A percentile compares a stretch with the other conserved stretches of the same genome.
Conservation (phyloP, 2,888 invertebrate species). For the Cyrtodaria siliqua region DNA sequence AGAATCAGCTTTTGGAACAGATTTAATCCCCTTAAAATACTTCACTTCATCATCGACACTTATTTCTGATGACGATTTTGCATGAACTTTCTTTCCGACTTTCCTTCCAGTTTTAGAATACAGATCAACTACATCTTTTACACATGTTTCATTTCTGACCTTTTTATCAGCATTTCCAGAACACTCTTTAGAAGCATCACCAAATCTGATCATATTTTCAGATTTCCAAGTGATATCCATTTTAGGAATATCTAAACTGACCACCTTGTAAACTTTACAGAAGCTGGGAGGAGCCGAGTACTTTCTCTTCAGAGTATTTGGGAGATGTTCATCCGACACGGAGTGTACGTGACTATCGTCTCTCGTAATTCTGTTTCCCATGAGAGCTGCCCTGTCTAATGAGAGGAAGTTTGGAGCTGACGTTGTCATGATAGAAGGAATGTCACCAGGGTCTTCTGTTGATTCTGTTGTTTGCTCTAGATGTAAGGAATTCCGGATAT, state of each 20-base stretch:
- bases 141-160: neutral
- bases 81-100: neutral
- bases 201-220: neutral
- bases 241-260: constrained; percentile 52
- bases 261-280: constrained; percentile 47
- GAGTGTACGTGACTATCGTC: constrained; percentile 7
- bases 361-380: neutral
- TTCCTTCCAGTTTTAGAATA: neutral
- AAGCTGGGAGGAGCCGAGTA: constrained; percentile 44
- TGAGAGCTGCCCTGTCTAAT: constrained; percentile 9
- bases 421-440: neutral
- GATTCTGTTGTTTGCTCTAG: no score
- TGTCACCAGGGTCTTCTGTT: no score
- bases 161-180: neutral
- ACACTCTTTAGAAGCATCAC: neutral
- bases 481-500: neutral
- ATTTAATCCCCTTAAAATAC: neutral
- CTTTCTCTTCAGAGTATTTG: constrained; percentile 31
- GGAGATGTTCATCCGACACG: constrained; percentile 16
- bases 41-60: neutral
- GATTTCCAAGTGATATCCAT: constrained; percentile 11
- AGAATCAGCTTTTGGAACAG: neutral
- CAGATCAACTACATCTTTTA: neutral
- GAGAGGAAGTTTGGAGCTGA: constrained; percentile 21
- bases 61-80: neutral